Base-by-base conservation (phyloP, 2,888 invertebrate species). In the Hofmannophila pseudospretella region DNA sequence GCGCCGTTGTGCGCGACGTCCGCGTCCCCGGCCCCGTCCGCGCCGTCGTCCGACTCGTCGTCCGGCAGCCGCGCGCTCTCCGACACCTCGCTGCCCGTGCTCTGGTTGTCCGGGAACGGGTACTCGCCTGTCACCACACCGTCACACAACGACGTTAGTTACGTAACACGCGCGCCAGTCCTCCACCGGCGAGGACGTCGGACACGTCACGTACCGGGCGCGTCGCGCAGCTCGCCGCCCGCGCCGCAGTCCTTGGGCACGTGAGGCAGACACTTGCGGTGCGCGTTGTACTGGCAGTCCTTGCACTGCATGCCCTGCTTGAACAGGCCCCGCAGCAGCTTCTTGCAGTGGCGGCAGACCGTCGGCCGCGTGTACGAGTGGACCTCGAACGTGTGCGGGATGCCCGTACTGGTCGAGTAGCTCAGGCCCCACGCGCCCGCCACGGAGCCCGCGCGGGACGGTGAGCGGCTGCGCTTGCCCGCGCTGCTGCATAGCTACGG, bases 281-380 rank as follows among this genome's bases (percentile, higher is more conserved):
- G 98, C 44, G 95, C 95, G 87, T 98, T 98, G 85, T 96, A 97
- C 72, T 96, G 96, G 79, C 98, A 98, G 88, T 98, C 99, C 77
- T 94, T 93, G 80, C 99, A 99, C 79, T 99, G 99, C 55, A 97
- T 85, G 39, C 99, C 99, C 86, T 99, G 98, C 71, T 96, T 96
- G 86, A 98, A 97, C 33, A 99, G 88, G 0, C 99, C 99, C 51
- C 95, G 94, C 47, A 99, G 90, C 58, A 99, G 90, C 84, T 97
- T 97, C 84, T 97, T 96, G 89, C 99, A 99, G 75, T 93, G 90
- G 58, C 97, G 95, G 73, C 99, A 99, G 11, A 99, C 94, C 0
- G 99, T 99, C 36, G 98, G 99, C 33, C 96, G 90, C 31, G 97
- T 98, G 87, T 99, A 99, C 36, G 96, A 94, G 88, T 99, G 99